phyloP scores from a whole-genome alignment of 2,797 vertebrate species.

The Rhynchonycteris naso region DNA sequence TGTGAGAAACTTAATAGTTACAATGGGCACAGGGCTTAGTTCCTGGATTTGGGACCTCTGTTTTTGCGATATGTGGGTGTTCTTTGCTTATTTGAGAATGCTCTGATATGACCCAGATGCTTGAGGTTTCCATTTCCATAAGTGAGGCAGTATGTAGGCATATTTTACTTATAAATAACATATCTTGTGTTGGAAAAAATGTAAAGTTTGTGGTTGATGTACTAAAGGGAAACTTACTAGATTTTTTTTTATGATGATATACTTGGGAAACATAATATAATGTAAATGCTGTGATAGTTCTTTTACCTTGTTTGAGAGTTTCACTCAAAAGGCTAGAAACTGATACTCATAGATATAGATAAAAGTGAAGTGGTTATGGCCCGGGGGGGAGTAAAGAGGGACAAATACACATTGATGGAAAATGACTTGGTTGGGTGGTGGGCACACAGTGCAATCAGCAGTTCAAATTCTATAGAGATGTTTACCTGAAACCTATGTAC shows the following conservation, averaged over 20 bases:
- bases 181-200: neutral
- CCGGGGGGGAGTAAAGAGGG: too few species aligned
- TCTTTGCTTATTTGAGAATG: neutral
- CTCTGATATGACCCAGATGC: neutral
- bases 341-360: too few species aligned
- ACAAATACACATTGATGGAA: too few species aligned
- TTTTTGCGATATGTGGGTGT: neutral
- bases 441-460: too few species aligned
- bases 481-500: too few species aligned
- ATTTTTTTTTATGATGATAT: neutral
- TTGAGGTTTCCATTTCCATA: neutral
- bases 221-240: neutral
- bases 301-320: conserved; percentile 2
- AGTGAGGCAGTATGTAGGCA: neutral
- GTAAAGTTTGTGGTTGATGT: neutral
- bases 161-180: conserved; percentile 32
- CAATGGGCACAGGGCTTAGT: neutral
- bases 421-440: too few species aligned
- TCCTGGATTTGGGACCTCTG: neutral
- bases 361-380: too few species aligned
- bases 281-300: neutral
- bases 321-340: neutral
- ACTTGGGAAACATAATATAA: neutral
- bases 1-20: neutral
- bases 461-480: too few species aligned